Evolutionary conservation across 2,113 vertebrate species (phyloP), one percentile per base, ranked within the genome.

Genomic region (Malurus cyaneus): DNA sequence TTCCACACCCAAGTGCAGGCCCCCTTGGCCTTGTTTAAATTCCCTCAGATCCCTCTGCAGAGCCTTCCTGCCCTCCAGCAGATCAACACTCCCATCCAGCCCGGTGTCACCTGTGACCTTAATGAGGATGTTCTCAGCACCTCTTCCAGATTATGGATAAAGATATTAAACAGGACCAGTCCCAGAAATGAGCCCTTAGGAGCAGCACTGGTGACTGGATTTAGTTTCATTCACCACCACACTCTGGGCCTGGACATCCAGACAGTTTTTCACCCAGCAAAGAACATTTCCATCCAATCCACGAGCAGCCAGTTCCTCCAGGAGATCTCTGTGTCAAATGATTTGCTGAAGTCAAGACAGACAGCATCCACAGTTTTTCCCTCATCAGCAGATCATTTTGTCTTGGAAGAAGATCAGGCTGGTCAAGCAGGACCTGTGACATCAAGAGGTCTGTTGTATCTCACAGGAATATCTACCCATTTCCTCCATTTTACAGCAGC

Each of bases 391-490:
- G 17, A n/a, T 67, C 19, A 15, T 29, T 61, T 67, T 61, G 14
- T 26, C 54, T 41, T 15, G 17, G 31, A 18, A 67, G 11, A 39
- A 67, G n/a, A 47, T 13, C 17, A 41, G 16, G 9, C 6, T 60
- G n/a, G 47, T 60, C 46, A 67, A 60, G 24, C 19, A 41, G 6
- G 36, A 34, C 12, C 8, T 0, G 0, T 13, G 24, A 39, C 0
- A 0, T 9, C 6, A 1, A 65, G 25, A 54, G 12, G 12, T 32
- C 23, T 57, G 16, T 19, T 82, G 52, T 26, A 24, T n/a, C 31
- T 39, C 56, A 79, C 29, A 44, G 42, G 11, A 82, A 28, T 28
- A 17, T 29, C 23, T 47, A 36, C 25, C 60, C 12, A 18, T 46
- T 53, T 39, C 31, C 11, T 52, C 62, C 10, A 6, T 88, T 67